Percentiles rank a stretch among this genome's conserved stretches.
These are phyloP conservation scores for Myanophis thanlyinensis DNA, from an alignment of 2,113 vertebrate genomes.

Conservation along the genomic window DNA sequence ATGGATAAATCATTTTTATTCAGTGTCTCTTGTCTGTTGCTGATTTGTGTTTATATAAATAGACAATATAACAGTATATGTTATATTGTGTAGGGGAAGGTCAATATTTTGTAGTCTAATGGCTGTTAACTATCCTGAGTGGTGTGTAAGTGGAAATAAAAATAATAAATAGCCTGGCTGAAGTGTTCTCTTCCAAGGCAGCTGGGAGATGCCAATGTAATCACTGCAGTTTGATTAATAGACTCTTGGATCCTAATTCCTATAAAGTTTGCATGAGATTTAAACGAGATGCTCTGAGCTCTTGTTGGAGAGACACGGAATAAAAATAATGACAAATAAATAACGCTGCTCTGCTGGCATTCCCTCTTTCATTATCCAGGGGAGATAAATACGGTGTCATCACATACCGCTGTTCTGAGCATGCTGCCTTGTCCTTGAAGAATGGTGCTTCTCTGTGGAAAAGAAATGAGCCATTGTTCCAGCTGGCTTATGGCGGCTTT, in stretches of 20 bases:
- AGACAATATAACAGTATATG: neutral
- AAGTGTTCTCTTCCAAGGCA: neutral
- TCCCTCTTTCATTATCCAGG: conserved; percentile 43
- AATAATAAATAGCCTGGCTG: neutral
- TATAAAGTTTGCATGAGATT: neutral
- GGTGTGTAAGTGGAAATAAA: neutral
- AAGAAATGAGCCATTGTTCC: conserved; percentile 79
- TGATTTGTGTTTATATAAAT: neutral
- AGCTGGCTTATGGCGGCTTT: conserved; percentile 74
- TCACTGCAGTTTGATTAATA: neutral
- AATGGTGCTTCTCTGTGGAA: conserved; percentile 74
- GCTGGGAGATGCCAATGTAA: neutral
- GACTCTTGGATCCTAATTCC: neutral
- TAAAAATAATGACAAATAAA: neutral
- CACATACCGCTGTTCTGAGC: conserved; percentile 83
- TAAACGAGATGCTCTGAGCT: neutral
- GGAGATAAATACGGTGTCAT: conserved; percentile 92
- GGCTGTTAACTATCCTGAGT: neutral
- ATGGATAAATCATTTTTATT: neutral
- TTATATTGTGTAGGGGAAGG: neutral
- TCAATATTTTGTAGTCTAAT: neutral
- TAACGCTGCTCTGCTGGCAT: neutral
- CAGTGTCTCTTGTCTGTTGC: neutral
- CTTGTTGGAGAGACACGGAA: neutral
- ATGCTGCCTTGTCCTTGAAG: conserved; percentile 75